These are phyloP conservation scores for Zonitis immaculata DNA, from an alignment of 2,888 invertebrate genomes.

Conservation along the genomic window DNA sequence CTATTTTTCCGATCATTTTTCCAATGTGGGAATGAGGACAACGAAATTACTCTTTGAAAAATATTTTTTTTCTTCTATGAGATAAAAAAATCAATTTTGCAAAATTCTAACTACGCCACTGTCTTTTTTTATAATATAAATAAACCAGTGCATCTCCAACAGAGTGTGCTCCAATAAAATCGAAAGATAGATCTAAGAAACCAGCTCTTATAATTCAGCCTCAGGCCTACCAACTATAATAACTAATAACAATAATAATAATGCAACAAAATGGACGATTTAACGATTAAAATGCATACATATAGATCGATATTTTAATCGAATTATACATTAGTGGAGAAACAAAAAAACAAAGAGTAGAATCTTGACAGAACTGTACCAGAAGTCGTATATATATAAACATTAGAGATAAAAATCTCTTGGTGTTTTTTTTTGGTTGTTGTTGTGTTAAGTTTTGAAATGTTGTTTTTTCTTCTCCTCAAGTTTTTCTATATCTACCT, in stretches of 20 bases:
- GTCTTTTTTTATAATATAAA: no score
- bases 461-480: background rate
- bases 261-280: background rate
- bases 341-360: background rate
- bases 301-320: background rate
- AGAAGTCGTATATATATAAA: slow-evolving; percentile 1
- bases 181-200: slow-evolving; percentile 27
- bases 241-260: no score
- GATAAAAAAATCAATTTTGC: background rate
- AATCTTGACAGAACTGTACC: slow-evolving; percentile 1
- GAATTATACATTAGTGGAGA: background rate
- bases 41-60: background rate
- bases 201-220: slow-evolving; percentile 16
- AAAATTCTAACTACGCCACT: no score
- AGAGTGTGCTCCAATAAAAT: slow-evolving; percentile 27
- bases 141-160: slow-evolving; percentile 12
- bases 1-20: no score
- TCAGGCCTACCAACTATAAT: background rate
- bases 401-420: background rate
- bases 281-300: background rate
- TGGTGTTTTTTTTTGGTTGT: background rate
- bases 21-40: background rate
- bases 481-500: background rate
- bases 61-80: no score
- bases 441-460: background rate